These are phyloP conservation scores for Bos taurus DNA, from an alignment of 2,113 vertebrate genomes.

Conservation along the genomic window DNA sequence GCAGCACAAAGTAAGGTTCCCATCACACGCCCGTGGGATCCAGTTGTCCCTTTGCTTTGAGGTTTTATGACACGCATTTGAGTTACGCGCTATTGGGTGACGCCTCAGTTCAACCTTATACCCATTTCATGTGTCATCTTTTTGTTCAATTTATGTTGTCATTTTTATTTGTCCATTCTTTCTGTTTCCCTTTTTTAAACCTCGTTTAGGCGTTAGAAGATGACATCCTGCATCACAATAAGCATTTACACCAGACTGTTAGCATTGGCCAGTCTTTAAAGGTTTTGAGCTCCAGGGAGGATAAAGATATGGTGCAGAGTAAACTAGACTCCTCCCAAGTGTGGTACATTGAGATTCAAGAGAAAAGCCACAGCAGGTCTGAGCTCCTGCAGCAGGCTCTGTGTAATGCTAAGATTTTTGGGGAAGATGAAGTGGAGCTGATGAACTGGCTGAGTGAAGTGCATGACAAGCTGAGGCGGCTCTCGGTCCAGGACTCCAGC, in stretches of 20 bases:
- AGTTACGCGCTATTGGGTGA: background rate
- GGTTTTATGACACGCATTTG: slow-evolving; percentile 27
- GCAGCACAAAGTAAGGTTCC: slow-evolving; percentile 91
- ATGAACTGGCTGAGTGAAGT: slow-evolving; percentile 97
- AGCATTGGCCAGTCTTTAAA: slow-evolving; percentile 93
- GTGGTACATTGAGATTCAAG: slow-evolving; percentile 93
- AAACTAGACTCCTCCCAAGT: slow-evolving; percentile 91
- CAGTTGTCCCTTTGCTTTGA: background rate
- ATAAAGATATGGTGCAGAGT: slow-evolving; percentile 94
- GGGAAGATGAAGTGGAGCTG: slow-evolving; percentile 95
- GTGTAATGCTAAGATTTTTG: slow-evolving; percentile 96
- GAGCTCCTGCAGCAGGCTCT: slow-evolving; percentile 93
- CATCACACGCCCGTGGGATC: background rate
- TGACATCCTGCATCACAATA: slow-evolving; percentile 91
- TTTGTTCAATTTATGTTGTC: slow-evolving; percentile 71
- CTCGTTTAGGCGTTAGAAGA: slow-evolving; percentile 91
- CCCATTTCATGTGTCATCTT: slow-evolving; percentile 46
- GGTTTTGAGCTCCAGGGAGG: slow-evolving; percentile 92
- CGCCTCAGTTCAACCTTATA: background rate
- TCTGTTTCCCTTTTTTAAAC: slow-evolving; percentile 70
- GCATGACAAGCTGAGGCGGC: slow-evolving; percentile 86
- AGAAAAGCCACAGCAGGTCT: slow-evolving; percentile 89
- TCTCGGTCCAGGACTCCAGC: slow-evolving; percentile 89
- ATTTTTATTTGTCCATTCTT: slow-evolving; percentile 78
- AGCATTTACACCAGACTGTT: slow-evolving; percentile 92